Percentiles rank a stretch among this genome's conserved stretches.
Evolutionary conservation across 2,888 invertebrate species (phyloP).

Genomic region (Leptogaster cylindrica): DNA sequence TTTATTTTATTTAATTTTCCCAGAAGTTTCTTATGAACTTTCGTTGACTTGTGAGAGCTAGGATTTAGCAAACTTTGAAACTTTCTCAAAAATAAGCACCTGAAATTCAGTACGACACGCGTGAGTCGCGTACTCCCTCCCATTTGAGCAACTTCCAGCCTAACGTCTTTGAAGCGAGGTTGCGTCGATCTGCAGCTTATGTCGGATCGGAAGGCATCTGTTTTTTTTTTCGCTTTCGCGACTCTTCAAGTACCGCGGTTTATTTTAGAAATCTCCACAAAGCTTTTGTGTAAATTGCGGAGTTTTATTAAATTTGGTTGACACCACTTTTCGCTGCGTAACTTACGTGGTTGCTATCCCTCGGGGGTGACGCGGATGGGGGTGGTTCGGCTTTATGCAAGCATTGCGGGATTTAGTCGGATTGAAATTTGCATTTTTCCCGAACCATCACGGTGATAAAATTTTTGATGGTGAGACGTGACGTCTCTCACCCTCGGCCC

Average conservation of each 20-base stretch:
- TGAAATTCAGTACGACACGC: conserved; percentile 43
- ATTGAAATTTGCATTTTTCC: conserved; percentile 45
- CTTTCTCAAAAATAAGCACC: conserved; percentile 44
- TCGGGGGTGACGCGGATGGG: neutral
- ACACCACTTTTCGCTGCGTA: conserved; percentile 45
- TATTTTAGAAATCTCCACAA: conserved; percentile 38
- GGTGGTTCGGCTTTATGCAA: conserved; percentile 32
- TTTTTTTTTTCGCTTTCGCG: neutral
- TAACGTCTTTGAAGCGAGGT: neutral
- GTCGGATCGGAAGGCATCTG: neutral
- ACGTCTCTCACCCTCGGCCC: conserved; percentile 20
- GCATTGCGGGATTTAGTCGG: conserved; percentile 36
- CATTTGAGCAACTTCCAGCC: neutral
- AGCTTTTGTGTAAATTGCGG: conserved; percentile 44
- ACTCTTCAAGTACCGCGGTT: neutral
- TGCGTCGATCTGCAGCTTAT: neutral
- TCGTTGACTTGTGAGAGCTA: conserved; percentile 38
- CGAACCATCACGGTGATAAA: conserved; percentile 42
- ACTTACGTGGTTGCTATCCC: conserved; percentile 31
- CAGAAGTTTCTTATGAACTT: conserved; percentile 37
- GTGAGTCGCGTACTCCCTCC: conserved; percentile 17
- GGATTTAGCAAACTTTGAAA: conserved; percentile 45
- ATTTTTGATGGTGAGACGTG: conserved; percentile 46
- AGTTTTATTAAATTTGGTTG: conserved; percentile 46
- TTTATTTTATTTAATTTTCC: conserved; percentile 45